Base-by-base conservation (phyloP, 2,888 invertebrate genomes). In the Desoria tigrina region DNA sequence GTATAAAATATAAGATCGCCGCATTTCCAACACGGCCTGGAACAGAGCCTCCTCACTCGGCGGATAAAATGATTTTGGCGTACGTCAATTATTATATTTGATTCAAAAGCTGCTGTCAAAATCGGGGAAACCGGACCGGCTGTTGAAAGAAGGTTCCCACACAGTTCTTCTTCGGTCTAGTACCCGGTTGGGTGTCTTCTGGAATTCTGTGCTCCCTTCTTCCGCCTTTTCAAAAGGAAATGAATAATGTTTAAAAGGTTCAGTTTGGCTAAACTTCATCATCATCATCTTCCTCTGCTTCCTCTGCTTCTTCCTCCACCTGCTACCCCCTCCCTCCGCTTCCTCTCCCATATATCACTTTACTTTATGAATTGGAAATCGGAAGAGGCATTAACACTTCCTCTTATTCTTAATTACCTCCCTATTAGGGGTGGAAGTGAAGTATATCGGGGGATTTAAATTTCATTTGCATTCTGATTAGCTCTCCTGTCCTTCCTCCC, bases 201-300 rank as follows among this genome's bases (percentile, higher is more conserved):
- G n/a, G n/a, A n/a, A n/a, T n/a, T n/a, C n/a, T 27, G 32, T 21
- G 28, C 42, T 50, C 50, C 32, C 49, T 27, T 49, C 50, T 50
- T 50, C 59, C 49, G 50, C 50, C 45, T 59, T 49, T 45, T 59
- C 50, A 45, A 45, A 18, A 45, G 16, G 45, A 16, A 45, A 45
- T 45, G 45, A 45, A 45, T 16, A 21, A 45, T 45, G 45, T 45
- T 45, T 45, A 18, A 9, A 45, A 45, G 45, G 9, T 9, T 45
- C 9, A 21, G 16, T 24, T 24, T 59, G 59, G 50, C 28, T 59
- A 45, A 49, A 37, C 49, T 49, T 59, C 23, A 59, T 45, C 59
- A 58, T 58, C 45, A n/a, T 58, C 45, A 58, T 58, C 42, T 42
- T 58, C 49, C 49, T 59, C 32, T n/a, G 23, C 58, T 58, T 18